Conservation (phyloP, 2,888 invertebrate genomes). For the Cyclophora punctaria region DNA sequence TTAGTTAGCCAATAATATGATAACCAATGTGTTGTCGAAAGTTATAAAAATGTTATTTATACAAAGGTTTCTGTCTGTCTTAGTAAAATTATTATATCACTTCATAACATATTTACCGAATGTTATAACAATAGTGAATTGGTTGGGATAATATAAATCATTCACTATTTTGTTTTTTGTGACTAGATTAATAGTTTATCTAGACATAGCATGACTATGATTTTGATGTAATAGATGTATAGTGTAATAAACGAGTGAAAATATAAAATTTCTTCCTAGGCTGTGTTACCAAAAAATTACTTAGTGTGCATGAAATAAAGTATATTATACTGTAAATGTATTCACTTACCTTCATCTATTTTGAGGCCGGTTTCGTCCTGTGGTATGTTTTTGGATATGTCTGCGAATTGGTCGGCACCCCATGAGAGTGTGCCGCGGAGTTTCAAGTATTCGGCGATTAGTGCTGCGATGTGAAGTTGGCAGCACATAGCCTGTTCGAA, state of each 20-base stretch:
- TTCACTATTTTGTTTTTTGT: too few species aligned
- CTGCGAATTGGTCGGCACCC: slow-evolving; percentile 90
- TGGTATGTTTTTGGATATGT: slow-evolving; percentile 90
- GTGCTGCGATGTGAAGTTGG: slow-evolving; percentile 94
- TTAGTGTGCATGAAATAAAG: slow-evolving; percentile 28
- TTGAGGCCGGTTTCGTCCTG: slow-evolving; percentile 90
- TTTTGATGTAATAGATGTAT: too few species aligned
- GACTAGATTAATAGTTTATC: too few species aligned
- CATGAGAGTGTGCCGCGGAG: slow-evolving; percentile 81
- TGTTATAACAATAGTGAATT: too few species aligned
- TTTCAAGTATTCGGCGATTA: slow-evolving; percentile 95
- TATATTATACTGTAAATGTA: slow-evolving; percentile 20
- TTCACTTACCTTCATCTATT: slow-evolving; percentile 81
- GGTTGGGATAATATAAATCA: too few species aligned
- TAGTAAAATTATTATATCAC: too few species aligned
- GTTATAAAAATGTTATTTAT: too few species aligned
- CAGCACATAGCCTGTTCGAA: slow-evolving; percentile 88
- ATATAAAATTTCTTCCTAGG: slow-evolving; percentile 18
- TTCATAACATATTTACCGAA: too few species aligned
- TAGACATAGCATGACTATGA: too few species aligned
- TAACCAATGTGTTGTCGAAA: too few species aligned
- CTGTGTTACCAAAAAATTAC: slow-evolving; percentile 38
- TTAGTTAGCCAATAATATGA: too few species aligned
- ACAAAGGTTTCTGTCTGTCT: too few species aligned
- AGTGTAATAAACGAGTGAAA: slow-evolving; percentile 22